Evolutionary conservation across 2,113 vertebrate genomes (phyloP).

Genomic region (Spizaetus ornatus): DNA sequence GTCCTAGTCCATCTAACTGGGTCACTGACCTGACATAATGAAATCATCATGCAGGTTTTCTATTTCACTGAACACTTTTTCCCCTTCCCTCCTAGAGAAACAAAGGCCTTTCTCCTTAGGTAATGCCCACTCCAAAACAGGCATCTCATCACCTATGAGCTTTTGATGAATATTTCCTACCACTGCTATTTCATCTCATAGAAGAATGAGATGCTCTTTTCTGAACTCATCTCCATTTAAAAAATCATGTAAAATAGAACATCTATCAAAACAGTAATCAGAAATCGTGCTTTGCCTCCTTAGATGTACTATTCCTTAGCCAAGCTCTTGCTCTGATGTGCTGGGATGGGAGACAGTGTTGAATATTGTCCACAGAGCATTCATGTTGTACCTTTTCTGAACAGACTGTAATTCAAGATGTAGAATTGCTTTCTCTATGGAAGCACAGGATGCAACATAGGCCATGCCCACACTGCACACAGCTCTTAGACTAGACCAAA

Average conservation of each 20-base stretch:
- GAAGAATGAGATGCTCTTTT: neutral
- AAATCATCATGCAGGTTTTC: conserved; percentile 22
- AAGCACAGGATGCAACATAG: neutral
- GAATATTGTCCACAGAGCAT: neutral
- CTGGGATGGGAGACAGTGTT: neutral
- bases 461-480: neutral
- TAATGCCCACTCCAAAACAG: neutral
- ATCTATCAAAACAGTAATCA: neutral
- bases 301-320: neutral
- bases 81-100: neutral
- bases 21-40: conserved; percentile 12
- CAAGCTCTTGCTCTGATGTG: neutral
- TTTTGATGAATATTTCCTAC: neutral
- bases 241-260: neutral
- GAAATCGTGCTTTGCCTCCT: neutral
- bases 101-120: neutral
- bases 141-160: neutral
- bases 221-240: neutral
- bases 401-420: neutral
- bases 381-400: neutral
- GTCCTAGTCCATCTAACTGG: neutral
- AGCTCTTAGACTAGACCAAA: neutral
- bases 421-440: neutral
- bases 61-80: neutral
- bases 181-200: neutral